Base-by-base conservation (phyloP, 64 coral and sea anemone species). In the Actinia tenebrosa region DNA sequence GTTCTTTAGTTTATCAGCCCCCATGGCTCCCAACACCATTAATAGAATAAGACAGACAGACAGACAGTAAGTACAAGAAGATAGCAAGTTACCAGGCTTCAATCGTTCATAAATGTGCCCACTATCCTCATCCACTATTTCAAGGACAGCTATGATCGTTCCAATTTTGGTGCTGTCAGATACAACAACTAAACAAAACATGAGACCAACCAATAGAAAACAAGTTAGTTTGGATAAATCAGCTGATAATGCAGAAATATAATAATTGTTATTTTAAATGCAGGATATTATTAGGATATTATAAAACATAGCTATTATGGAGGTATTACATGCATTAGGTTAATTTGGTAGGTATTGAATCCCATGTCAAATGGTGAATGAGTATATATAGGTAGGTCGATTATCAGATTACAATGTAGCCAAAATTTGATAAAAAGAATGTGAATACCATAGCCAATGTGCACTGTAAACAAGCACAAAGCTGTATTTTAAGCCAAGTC, bases 141-240 rank as follows among this genome's bases (percentile, higher is more conserved):
- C 83, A 19, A 85, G 83, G 53, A 85, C 83, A 59, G 83, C 83
- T n/a, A 85, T 85, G 60, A 63, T 85, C 63, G 83, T 85, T 54
- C 83, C 60, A 45, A 60, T 61, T 59, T 85, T 85, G 83, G 83
- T 61, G 60, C 83, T 85, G 56, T 85, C 83, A 14, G 83, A 64
- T 19, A 85, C 83, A 64, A 61, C 53, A 45, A 85, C 83, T 85
- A 85, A 61, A 85, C 53, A 61, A 64, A 85, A 45, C 16, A 81
- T 81, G 79, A 45, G 44, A 81, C 26, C 79, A 81, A 81, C 79
- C 79, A 81, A 75, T 75, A 75, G 69, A 75, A 75, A 30, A 75
- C 7, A 42, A n/a, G 79, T 81, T 81, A 81, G 79, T 81, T 80
- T 14, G 25, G 1, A 7, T 75, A 25, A 75, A 27, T 25, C 25